Percentiles rank a stretch among this genome's conserved stretches.
These are phyloP conservation scores for Alitta virens DNA, from an alignment of 2,888 invertebrate species.

Conservation along the genomic window DNA sequence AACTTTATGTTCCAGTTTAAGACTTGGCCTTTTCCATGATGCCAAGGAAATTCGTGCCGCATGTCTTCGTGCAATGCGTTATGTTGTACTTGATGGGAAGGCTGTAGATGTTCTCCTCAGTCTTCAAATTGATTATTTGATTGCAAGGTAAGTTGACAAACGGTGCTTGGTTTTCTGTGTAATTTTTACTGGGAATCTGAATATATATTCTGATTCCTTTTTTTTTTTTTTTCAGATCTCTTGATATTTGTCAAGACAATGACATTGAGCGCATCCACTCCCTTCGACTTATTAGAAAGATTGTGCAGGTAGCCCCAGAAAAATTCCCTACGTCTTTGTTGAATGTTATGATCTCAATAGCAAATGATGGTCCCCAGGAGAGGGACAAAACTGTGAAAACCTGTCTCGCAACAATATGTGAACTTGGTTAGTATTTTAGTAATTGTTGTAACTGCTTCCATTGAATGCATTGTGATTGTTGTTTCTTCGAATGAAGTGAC, in stretches of 20 bases:
- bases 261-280: slow-evolving; percentile 82
- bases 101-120: slow-evolving; percentile 78
- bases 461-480: too few relatives aligned
- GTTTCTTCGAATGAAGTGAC: too few relatives aligned
- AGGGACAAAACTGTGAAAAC: slow-evolving; percentile 77
- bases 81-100: slow-evolving; percentile 74
- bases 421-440: slow-evolving; percentile 68
- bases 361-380: slow-evolving; percentile 75
- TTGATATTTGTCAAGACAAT: slow-evolving; percentile 85
- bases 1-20: slow-evolving; percentile 66
- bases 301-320: slow-evolving; percentile 67
- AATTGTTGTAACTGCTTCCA: too few relatives aligned
- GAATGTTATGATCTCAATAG: slow-evolving; percentile 78
- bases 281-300: slow-evolving; percentile 75
- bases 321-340: slow-evolving; percentile 74
- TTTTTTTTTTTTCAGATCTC: slow-evolving; percentile 64
- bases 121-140: slow-evolving; percentile 79
- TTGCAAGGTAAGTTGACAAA: slow-evolving; percentile 60
- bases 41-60: slow-evolving; percentile 87
- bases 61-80: slow-evolving; percentile 80
- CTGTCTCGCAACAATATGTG: slow-evolving; percentile 83
- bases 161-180: too few relatives aligned
- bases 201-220: background rate
- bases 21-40: slow-evolving; percentile 80
- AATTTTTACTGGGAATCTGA: too few relatives aligned